phyloP scores from a whole-genome alignment of 1,140 invertebrate genomes.

The Rhyzopertha dominica region DNA sequence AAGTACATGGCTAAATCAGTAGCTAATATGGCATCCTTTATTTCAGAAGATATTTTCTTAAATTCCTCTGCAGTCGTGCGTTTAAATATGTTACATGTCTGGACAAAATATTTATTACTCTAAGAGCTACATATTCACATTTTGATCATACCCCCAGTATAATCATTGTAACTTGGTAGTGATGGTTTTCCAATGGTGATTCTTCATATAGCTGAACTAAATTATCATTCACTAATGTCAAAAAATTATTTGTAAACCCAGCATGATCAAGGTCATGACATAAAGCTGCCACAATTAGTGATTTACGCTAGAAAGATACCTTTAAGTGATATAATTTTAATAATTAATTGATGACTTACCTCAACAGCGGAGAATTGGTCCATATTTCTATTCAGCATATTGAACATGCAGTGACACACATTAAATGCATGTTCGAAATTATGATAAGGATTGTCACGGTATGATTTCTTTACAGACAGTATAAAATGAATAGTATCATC shows the following conservation, averaged over 20 bases:
- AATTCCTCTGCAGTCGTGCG: slow-evolving; percentile 16
- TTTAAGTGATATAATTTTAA: slow-evolving; percentile 2
- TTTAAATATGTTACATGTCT: slow-evolving; percentile 24
- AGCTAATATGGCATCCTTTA: slow-evolving; percentile 51
- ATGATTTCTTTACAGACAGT: slow-evolving; percentile 48
- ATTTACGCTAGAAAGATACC: slow-evolving; percentile 44
- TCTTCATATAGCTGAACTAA: slow-evolving; percentile 49
- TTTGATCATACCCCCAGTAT: slow-evolving; percentile 49
- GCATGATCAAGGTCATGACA: slow-evolving; percentile 57
- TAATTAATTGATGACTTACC: slow-evolving; percentile 33
- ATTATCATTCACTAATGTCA: slow-evolving; percentile 48
- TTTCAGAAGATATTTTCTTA: slow-evolving; percentile 41
- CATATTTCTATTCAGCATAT: slow-evolving; percentile 48
- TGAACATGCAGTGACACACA: slow-evolving; percentile 54
- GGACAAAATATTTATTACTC: slow-evolving; percentile 5
- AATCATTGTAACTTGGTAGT: slow-evolving; percentile 50
- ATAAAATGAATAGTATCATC: slow-evolving; percentile 45
- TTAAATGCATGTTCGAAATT: slow-evolving; percentile 56
- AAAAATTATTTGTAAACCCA: slow-evolving; percentile 55
- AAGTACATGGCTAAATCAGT: slow-evolving; percentile 55
- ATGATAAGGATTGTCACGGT: slow-evolving; percentile 52
- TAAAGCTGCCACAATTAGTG: slow-evolving; percentile 50
- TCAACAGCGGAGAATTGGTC: slow-evolving; percentile 49
- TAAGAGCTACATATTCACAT: not conserved
- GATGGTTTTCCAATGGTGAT: slow-evolving; percentile 54